These are phyloP conservation scores for Thinocorus orbignyianus DNA, from an alignment of 2,113 vertebrate genomes.

Conservation along the genomic window DNA sequence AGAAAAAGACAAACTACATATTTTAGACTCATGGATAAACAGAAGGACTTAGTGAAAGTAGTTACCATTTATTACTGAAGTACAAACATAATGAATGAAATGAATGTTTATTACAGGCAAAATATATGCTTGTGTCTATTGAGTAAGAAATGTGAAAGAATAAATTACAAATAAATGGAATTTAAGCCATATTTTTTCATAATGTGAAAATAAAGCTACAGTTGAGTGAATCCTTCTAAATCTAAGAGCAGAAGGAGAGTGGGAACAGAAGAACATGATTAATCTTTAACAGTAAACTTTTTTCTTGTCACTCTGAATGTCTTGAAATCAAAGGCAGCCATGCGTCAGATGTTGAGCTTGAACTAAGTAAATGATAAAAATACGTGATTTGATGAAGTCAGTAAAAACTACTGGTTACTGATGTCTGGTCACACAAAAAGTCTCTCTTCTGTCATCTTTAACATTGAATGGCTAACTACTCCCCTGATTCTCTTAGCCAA, in stretches of 20 bases:
- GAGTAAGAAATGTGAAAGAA: neutral
- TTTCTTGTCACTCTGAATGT: conserved; percentile 56
- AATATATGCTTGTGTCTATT: neutral
- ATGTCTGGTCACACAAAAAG: neutral
- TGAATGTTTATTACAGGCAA: neutral
- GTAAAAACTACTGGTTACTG: neutral
- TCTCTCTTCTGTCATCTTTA: neutral
- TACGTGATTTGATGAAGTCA: neutral
- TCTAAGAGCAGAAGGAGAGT: conserved; percentile 60
- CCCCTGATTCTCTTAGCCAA: neutral
- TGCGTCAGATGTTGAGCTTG: conserved; percentile 46
- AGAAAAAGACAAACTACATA: neutral
- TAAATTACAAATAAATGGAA: conserved; percentile 20
- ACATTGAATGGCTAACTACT: neutral
- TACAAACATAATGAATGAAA: conserved; percentile 11
- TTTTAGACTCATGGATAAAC: neutral
- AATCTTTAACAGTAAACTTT: conserved; percentile 66
- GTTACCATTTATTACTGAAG: neutral
- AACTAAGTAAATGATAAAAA: conserved; percentile 42
- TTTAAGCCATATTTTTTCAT: neutral
- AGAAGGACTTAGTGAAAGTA: neutral
- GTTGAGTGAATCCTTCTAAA: conserved; percentile 11
- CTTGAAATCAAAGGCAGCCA: conserved; percentile 51
- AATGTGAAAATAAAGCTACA: conserved; percentile 22
- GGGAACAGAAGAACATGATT: conserved; percentile 65